These are phyloP conservation scores for Lagopus leucura DNA, from an alignment of 2,113 vertebrate genomes.

Conservation along the genomic window DNA sequence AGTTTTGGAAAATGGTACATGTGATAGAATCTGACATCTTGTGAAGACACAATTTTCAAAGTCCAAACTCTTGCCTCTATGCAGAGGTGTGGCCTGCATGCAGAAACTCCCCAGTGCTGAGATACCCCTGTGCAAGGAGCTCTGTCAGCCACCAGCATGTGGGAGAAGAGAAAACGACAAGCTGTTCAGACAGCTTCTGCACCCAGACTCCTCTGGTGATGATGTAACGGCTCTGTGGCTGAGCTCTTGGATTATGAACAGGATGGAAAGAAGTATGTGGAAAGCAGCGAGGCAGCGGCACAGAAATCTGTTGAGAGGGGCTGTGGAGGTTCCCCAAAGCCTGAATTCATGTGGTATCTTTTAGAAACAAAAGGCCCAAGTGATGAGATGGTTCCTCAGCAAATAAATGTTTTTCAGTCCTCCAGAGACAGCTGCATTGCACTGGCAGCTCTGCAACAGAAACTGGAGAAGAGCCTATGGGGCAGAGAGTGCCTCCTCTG, in stretches of 20 bases:
- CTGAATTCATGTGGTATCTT: not conserved
- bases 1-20: not conserved
- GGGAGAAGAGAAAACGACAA: slow-evolving; percentile 2
- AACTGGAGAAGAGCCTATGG: not conserved
- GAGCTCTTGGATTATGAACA: not conserved
- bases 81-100: slow-evolving; percentile 67
- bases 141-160: not conserved
- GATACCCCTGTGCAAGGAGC: not conserved
- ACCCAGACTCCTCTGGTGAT: not conserved
- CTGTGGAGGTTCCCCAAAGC: not conserved
- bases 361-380: slow-evolving; percentile 15
- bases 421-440: not conserved
- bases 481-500: not conserved
- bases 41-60: slow-evolving; percentile 12
- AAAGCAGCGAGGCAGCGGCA: slow-evolving; percentile 4
- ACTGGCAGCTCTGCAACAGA: not conserved
- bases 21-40: not conserved
- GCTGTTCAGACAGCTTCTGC: not conserved
- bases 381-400: not conserved
- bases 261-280: slow-evolving; percentile 23
- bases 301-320: not conserved
- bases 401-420: not conserved
- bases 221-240: not conserved
- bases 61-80: slow-evolving; percentile 34
- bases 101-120: slow-evolving; percentile 22